These are phyloP conservation scores for Nothoprocta pentlandii DNA, from an alignment of 2,113 vertebrate genomes.

Conservation along the genomic window DNA sequence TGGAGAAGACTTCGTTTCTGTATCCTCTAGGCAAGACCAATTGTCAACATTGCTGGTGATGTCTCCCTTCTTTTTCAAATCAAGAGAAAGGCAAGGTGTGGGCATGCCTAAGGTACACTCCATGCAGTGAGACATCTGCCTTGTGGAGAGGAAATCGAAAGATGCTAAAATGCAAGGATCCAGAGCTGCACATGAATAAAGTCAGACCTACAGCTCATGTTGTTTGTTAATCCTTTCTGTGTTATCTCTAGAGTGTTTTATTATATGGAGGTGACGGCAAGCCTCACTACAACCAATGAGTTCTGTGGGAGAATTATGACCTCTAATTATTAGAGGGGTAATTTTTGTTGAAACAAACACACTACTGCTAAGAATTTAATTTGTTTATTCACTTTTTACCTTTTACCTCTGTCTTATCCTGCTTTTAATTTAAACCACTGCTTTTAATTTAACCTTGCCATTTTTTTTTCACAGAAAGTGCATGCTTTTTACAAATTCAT, in stretches of 20 bases:
- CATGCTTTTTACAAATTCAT: neutral
- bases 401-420: neutral
- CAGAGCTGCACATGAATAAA: neutral
- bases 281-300: neutral
- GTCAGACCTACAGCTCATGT: neutral
- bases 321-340: neutral
- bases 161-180: neutral
- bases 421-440: no score
- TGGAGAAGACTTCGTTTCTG: neutral
- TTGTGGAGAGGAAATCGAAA: neutral
- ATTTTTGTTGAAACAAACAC: neutral
- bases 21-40: neutral
- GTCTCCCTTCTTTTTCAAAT: neutral
- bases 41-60: neutral
- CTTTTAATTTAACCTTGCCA: neutral
- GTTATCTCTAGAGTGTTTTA: neutral
- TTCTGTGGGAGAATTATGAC: neutral
- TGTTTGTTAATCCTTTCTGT: neutral
- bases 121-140: neutral
- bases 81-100: rapidly evolving
- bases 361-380: neutral
- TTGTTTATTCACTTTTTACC: neutral
- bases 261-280: rapidly evolving
- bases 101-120: neutral
- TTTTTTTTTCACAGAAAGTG: neutral